Evolutionary conservation across 2,888 invertebrate species (phyloP).

Genomic region (Chesias legatella): DNA sequence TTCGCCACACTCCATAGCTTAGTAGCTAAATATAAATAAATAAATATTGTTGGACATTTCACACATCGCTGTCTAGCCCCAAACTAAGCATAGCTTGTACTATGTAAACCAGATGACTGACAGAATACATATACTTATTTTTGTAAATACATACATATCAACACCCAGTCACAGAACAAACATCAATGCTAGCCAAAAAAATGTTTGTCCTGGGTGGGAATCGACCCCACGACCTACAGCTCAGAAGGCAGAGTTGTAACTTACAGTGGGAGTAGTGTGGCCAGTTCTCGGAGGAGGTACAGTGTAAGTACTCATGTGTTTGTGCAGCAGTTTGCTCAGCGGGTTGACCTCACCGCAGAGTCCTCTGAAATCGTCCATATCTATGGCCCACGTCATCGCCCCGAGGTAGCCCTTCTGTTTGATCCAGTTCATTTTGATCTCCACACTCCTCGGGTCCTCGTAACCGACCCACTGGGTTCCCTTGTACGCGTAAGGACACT

Average conservation of each 20-base stretch:
- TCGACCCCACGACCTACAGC: too few species aligned
- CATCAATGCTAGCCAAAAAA: too few species aligned
- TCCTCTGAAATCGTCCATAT: slow-evolving; percentile 94
- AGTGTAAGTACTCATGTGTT: slow-evolving; percentile 84
- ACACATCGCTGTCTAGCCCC: too few species aligned
- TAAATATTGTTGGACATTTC: too few species aligned
- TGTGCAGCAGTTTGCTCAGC: slow-evolving; percentile 85
- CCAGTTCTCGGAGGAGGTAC: slow-evolving; percentile 85
- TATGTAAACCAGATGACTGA: too few species aligned
- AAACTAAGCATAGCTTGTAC: too few species aligned
- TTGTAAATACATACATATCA: too few species aligned
- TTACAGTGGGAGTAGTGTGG: slow-evolving; percentile 84
- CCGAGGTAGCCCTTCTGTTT: slow-evolving; percentile 89
- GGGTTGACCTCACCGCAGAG: slow-evolving; percentile 89
- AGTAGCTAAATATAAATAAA: too few species aligned
- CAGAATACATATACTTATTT: too few species aligned
- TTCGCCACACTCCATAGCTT: too few species aligned
- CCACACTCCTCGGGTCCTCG: slow-evolving; percentile 89
- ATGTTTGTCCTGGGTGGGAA: too few species aligned
- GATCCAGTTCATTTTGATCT: slow-evolving; percentile 94
- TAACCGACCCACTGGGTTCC: slow-evolving; percentile 96
- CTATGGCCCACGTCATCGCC: slow-evolving; percentile 96
- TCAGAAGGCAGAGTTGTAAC: slow-evolving; percentile 33
- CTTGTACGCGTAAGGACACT: slow-evolving; percentile 91
- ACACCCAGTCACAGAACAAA: too few species aligned